Base-by-base conservation (phyloP, 1,140 invertebrate species). In the Phymorhynchus buccinoides region DNA sequence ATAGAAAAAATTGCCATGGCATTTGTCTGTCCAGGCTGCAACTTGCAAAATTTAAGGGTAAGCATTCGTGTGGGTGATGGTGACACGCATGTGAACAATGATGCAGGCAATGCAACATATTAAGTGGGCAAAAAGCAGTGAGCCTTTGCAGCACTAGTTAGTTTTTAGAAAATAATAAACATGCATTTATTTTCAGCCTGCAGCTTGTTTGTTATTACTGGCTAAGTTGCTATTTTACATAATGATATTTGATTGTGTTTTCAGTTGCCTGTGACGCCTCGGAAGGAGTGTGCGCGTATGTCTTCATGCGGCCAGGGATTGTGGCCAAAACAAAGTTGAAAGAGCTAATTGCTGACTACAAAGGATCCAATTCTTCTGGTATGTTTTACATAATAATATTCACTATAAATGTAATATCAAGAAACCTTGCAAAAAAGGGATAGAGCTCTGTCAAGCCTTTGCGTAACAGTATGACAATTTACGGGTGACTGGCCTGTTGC, bases 201-300 rank as follows among this genome's bases (percentile, higher is more conserved):
- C 16, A 1, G 1, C 35, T 9, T 73, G n/a, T 73, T 73, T 73
- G 0, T 32, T 32, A 12, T 9, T 73, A 30, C 12, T 73, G 9
- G 12, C 12, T 73, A 9, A 9, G 12, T 73, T 73, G 12, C 12
- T 35, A 35, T 73, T 73, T 73, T 30, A 52, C 0, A 27, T 14
- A 27, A 22, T 80, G 39, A 18, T 80, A 12, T 30, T 48, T 80
- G 32, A 27, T 68, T 44, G 82, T 14, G 27, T 30, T 85, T 83
- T 79, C 80, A 86, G 85, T 84, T 62, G 48, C 41, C 27, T 87
- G 86, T 85, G 73, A 85, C 52, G 80, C 84, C 27, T 75, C 80
- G 3, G 81, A 85, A 80, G 86, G 84, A 30, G 80, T 85, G 0
- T 87, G 86, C 82, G 86, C 81, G 18, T 82, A 78, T 41, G 66